Percentiles rank a stretch among this genome's conserved stretches.
Conservation (phyloP, 2,888 invertebrate species). For the Leptogaster cylindrica region DNA sequence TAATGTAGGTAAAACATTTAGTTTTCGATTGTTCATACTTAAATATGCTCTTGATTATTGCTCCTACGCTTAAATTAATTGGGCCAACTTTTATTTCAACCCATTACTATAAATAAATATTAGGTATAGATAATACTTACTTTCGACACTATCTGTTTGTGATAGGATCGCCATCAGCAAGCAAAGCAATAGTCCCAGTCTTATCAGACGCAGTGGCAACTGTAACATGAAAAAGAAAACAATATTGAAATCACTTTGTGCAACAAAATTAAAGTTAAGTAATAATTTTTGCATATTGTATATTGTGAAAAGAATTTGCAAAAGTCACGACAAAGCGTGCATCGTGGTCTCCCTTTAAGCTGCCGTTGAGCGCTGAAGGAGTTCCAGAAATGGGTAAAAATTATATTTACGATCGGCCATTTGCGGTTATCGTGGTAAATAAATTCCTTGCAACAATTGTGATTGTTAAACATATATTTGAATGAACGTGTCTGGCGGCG, state of each 20-base stretch:
- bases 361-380: slow-evolving; percentile 15
- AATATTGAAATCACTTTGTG: not conserved
- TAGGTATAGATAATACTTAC: slow-evolving; percentile 61
- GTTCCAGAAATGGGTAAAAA: not conserved
- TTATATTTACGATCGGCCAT: slow-evolving; percentile 22
- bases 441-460: slow-evolving; percentile 32
- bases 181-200: slow-evolving; percentile 65
- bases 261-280: no score
- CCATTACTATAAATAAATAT: not conserved
- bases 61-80: no score
- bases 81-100: not conserved
- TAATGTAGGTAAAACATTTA: no score
- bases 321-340: slow-evolving; percentile 44
- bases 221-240: slow-evolving; percentile 61
- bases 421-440: slow-evolving; percentile 26
- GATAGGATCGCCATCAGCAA: slow-evolving; percentile 66
- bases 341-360: slow-evolving; percentile 19
- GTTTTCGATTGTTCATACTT: no score
- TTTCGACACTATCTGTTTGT: slow-evolving; percentile 66
- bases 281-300: not conserved
- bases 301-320: slow-evolving; percentile 30
- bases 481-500: not conserved
- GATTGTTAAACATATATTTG: slow-evolving; percentile 11
- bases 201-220: slow-evolving; percentile 68
- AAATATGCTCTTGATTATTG: no score